phyloP scores from a whole-genome alignment of 2,888 invertebrate genomes.

The Drymonia ruficornis region DNA sequence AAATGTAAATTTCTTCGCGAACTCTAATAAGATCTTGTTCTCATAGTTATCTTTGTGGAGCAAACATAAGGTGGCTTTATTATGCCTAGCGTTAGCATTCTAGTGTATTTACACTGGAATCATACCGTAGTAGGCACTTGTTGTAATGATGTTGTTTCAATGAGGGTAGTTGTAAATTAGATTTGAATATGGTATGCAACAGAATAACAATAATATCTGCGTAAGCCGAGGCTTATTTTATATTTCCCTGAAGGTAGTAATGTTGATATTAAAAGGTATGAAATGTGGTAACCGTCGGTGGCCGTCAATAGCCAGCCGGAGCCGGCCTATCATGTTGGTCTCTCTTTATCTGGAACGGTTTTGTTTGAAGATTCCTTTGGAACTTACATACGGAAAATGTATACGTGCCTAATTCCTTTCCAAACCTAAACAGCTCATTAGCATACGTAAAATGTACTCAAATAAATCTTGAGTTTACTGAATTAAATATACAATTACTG shows the following conservation, averaged over 20 bases:
- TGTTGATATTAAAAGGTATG: slow-evolving; percentile 5
- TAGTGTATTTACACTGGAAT: slow-evolving; percentile 43
- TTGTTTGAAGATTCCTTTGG: neutral
- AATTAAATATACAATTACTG: too few relatives aligned
- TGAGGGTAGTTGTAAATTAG: slow-evolving; percentile 60
- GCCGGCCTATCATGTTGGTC: neutral
- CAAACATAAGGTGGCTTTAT: slow-evolving; percentile 48
- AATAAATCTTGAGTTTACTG: too few relatives aligned
- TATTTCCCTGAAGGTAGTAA: slow-evolving; percentile 16
- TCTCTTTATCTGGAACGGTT: neutral
- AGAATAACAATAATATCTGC: slow-evolving; percentile 35
- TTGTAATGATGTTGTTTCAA: slow-evolving; percentile 64
- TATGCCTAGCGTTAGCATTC: slow-evolving; percentile 49
- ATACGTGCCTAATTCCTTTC: too few relatives aligned
- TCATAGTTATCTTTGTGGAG: slow-evolving; percentile 29
- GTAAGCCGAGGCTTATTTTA: slow-evolving; percentile 21
- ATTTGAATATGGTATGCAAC: slow-evolving; percentile 48
- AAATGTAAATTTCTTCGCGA: slow-evolving; percentile 10
- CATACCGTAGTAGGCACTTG: slow-evolving; percentile 43
- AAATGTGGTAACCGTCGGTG: slow-evolving; percentile 7
- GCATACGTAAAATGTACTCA: too few relatives aligned
- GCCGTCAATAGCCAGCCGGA: neutral
- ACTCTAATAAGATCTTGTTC: slow-evolving; percentile 4
- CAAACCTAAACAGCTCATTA: too few relatives aligned
- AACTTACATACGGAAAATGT: neutral